phyloP scores from a whole-genome alignment of 2,797 vertebrate species.

The Gorsachius magnificus region DNA sequence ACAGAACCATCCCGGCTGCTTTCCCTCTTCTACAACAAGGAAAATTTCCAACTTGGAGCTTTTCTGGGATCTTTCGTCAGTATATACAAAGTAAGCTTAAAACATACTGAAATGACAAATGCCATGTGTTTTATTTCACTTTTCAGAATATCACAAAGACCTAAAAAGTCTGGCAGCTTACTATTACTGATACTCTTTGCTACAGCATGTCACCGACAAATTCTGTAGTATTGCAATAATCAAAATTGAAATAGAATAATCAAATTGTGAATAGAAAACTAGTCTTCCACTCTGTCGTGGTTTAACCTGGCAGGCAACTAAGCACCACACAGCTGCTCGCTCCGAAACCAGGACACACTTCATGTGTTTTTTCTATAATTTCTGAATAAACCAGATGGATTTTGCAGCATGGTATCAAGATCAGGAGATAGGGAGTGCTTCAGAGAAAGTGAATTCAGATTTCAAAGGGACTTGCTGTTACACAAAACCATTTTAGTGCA shows the following conservation, averaged over 20 bases:
- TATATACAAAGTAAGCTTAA: slow-evolving; percentile 93
- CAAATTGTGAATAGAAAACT: background rate
- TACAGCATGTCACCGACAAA: background rate
- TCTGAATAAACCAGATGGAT: background rate
- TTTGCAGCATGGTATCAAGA: background rate
- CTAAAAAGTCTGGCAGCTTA: background rate
- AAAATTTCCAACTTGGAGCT: slow-evolving; percentile 96
- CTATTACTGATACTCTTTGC: background rate
- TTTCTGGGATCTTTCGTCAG: slow-evolving; percentile 98
- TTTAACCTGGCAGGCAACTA: too few relatives aligned
- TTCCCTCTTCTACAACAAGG: slow-evolving; percentile 97
- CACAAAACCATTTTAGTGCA: background rate
- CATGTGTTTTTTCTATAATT: background rate
- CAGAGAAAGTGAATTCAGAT: background rate
- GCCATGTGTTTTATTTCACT: background rate
- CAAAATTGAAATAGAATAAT: background rate
- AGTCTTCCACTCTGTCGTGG: background rate
- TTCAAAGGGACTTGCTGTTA: background rate
- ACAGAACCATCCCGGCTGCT: slow-evolving; percentile 91
- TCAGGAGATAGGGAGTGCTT: background rate
- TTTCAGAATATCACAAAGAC: background rate
- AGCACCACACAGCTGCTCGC: too few relatives aligned
- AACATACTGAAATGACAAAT: background rate
- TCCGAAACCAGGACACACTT: background rate
- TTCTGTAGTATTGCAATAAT: background rate